These are phyloP conservation scores for Philonicus albiceps DNA, from an alignment of 2,888 invertebrate genomes.

Conservation along the genomic window DNA sequence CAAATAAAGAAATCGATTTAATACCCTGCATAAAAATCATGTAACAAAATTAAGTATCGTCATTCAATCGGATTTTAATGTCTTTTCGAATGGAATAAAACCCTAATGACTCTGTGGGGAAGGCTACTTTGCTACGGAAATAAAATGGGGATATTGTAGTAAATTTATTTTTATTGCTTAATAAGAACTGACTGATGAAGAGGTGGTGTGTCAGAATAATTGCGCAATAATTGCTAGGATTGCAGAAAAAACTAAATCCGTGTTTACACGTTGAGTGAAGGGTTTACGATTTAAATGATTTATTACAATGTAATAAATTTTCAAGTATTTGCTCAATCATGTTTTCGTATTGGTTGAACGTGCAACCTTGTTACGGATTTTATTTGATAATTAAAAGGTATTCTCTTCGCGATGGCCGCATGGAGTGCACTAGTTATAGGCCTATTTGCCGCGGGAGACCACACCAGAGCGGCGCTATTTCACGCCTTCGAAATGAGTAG, in stretches of 20 bases:
- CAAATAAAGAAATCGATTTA: background rate
- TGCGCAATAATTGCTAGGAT: background rate
- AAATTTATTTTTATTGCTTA: background rate
- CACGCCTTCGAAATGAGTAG: background rate
- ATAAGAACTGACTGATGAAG: background rate
- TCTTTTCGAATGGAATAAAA: background rate
- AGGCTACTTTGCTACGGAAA: background rate
- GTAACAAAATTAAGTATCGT: background rate
- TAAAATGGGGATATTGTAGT: background rate
- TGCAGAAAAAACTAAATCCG: background rate
- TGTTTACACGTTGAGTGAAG: background rate
- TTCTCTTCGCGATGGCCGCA: background rate
- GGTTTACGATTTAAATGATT: background rate
- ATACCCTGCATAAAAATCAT: background rate
- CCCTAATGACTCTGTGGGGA: background rate
- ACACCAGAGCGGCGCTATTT: background rate
- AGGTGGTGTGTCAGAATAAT: background rate
- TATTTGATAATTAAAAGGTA: background rate
- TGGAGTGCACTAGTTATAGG: background rate
- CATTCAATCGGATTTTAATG: background rate
- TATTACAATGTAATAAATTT: background rate
- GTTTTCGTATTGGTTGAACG: background rate
- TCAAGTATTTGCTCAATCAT: background rate
- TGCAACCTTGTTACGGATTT: background rate
- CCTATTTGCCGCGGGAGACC: background rate